Evolutionary conservation across 2,113 vertebrate species (phyloP).

Genomic region (Brachypodius melanocephalos): DNA sequence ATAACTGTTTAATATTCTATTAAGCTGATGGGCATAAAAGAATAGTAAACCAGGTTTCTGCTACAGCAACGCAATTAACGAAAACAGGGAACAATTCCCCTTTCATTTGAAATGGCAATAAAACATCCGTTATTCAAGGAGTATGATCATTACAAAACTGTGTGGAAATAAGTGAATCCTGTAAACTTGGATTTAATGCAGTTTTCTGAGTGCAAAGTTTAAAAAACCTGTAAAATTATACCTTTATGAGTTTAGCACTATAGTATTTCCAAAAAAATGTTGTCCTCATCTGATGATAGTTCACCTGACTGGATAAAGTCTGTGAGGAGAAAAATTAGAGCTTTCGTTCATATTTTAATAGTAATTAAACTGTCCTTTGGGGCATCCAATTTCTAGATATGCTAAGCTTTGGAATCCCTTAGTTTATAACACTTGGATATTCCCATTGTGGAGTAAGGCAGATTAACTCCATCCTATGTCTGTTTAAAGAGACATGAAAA

Average conservation of each 20-base stretch:
- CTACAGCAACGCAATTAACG: background rate
- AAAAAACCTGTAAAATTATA: background rate
- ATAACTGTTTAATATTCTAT: conserved; percentile 57
- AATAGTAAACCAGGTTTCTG: background rate
- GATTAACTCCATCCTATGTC: background rate
- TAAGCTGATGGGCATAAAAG: conserved; percentile 30
- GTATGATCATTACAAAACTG: background rate
- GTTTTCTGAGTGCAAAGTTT: background rate
- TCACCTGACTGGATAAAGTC: background rate
- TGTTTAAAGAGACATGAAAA: background rate
- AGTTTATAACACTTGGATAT: background rate
- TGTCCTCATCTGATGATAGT: background rate
- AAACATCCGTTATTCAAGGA: background rate
- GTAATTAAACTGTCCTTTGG: background rate
- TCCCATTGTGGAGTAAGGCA: background rate
- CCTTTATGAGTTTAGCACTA: background rate
- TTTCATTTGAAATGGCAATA: conserved; percentile 8
- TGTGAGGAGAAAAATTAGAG: background rate
- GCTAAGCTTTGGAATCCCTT: background rate
- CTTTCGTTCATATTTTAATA: background rate
- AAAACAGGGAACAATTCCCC: background rate
- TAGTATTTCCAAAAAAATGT: background rate
- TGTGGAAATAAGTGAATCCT: background rate
- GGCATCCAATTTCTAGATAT: background rate
- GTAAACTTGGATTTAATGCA: background rate